Conservation (phyloP, 2,888 invertebrate genomes). For the Holacanthella duospinosa region DNA sequence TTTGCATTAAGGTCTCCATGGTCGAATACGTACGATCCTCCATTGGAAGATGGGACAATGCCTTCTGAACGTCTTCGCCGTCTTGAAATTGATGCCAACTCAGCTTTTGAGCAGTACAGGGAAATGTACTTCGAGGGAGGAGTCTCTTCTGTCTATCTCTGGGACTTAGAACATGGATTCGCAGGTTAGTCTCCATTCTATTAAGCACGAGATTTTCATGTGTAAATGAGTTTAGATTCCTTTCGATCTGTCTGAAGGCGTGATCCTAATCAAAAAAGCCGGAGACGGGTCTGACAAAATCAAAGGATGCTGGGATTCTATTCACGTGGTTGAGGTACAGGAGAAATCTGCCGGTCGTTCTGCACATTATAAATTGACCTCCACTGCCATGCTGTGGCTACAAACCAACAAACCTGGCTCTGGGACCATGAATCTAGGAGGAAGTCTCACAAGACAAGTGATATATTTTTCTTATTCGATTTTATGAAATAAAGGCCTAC, state of each 20-base stretch:
- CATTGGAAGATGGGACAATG: constrained; percentile 95
- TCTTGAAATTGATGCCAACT: constrained; percentile 94
- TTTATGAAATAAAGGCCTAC: background rate
- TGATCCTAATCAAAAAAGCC: constrained; percentile 96
- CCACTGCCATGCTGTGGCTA: constrained; percentile 98
- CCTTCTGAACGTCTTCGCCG: constrained; percentile 91
- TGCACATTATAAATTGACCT: constrained; percentile 96
- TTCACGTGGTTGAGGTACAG: constrained; percentile 97
- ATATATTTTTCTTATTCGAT: too few species aligned
- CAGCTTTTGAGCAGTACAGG: constrained; percentile 95
- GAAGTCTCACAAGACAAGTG: constrained; percentile 93
- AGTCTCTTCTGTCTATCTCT: constrained; percentile 96
- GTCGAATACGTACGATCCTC: constrained; percentile 97
- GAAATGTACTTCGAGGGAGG: constrained; percentile 99
- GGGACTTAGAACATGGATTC: constrained; percentile 98
- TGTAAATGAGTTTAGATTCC: background rate
- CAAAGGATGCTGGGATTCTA: constrained; percentile 99
- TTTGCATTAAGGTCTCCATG: constrained; percentile 68
- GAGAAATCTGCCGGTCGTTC: constrained; percentile 87
- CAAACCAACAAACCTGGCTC: constrained; percentile 91
- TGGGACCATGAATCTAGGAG: constrained; percentile 98
- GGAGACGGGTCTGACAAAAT: constrained; percentile 97
- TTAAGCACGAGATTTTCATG: background rate
- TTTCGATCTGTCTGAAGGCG: constrained; percentile 52
- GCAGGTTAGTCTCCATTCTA: constrained; percentile 63